Percentiles rank a stretch among this genome's conserved stretches.
Evolutionary conservation across 2,113 vertebrate genomes (phyloP).

Genomic region (Heteronetta atricapilla): DNA sequence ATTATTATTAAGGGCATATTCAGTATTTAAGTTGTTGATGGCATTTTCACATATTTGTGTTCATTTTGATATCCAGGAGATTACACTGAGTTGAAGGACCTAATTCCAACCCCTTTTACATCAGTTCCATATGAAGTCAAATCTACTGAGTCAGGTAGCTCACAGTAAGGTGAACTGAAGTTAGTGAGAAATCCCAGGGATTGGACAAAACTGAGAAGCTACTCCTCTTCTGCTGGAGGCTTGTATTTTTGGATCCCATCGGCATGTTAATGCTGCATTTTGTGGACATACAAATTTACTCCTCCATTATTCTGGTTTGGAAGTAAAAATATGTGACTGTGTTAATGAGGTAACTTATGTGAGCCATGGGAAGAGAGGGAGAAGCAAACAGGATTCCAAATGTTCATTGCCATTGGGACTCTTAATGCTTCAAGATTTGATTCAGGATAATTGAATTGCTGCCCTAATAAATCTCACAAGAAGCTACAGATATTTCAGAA

Average conservation of each 20-base stretch:
- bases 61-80: not conserved
- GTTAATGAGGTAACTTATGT: not conserved
- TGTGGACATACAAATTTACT: not conserved
- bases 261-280: not conserved
- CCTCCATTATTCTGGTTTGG: not conserved
- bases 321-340: not conserved
- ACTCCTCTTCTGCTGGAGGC: not conserved
- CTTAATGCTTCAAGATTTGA: not conserved
- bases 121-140: not conserved
- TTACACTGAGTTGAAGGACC: not conserved
- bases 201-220: not conserved
- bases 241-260: not conserved
- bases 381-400: not conserved
- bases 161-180: not conserved
- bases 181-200: not conserved
- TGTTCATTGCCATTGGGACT: not conserved
- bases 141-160: not conserved
- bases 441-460: not conserved
- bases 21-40: not conserved
- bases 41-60: not conserved
- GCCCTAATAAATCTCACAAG: not conserved
- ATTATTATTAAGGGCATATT: conserved; percentile 4
- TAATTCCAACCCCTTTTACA: not conserved
- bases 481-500: not conserved
- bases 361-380: not conserved